phyloP scores from a whole-genome alignment of 2,888 invertebrate genomes.

The Cinara cedri region DNA sequence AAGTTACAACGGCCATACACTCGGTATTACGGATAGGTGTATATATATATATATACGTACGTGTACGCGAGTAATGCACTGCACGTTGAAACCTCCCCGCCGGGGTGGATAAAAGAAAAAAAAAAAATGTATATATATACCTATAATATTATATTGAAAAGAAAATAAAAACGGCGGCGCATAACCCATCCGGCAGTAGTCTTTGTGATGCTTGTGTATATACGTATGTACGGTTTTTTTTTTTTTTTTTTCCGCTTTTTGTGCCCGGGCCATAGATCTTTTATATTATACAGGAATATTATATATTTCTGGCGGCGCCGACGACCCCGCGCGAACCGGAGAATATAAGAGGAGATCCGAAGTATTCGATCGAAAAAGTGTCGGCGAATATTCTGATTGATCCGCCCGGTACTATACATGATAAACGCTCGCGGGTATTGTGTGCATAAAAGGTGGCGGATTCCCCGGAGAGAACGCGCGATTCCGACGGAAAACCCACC shows the following conservation, averaged over 20 bases:
- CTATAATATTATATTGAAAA: constrained; percentile 46
- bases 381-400: constrained; percentile 41
- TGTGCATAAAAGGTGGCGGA: neutral
- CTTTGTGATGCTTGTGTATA: too few species aligned
- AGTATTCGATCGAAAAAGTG: constrained; percentile 54
- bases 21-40: too few species aligned
- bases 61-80: too few species aligned
- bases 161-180: constrained; percentile 36
- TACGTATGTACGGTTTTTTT: too few species aligned
- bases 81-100: neutral
- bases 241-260: constrained; percentile 2
- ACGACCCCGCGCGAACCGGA: neutral
- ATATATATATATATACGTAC: too few species aligned
- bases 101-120: neutral
- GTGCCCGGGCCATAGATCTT: constrained; percentile 25
- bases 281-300: constrained; percentile 36
- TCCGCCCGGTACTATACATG: too few species aligned
- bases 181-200: constrained; percentile 35
- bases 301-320: constrained; percentile 21
- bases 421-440: too few species aligned
- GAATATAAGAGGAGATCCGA: too few species aligned
- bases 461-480: too few species aligned
- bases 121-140: too few species aligned
- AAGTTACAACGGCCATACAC: neutral
- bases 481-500: too few species aligned